Percentiles rank a stretch among this genome's conserved stretches.
Evolutionary conservation across 35 echinoderm and acorn worm species (phyloP).

Genomic region (Heliocidaris tuberculata): DNA sequence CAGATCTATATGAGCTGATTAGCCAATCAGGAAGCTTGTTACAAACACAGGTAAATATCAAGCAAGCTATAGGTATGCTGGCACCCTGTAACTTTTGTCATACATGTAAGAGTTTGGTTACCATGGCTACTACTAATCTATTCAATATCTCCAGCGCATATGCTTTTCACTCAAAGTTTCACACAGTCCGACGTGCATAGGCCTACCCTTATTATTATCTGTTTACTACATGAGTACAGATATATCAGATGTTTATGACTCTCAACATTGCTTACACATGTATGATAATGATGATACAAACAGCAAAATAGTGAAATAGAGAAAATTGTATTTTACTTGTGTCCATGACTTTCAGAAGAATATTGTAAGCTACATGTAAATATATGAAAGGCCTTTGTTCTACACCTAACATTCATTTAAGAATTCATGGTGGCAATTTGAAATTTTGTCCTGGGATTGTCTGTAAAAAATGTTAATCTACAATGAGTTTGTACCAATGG

Average conservation of each 20-base stretch:
- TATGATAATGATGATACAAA: too few species aligned
- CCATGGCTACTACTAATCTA: constrained; percentile 33
- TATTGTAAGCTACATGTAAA: too few species aligned
- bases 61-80: background rate
- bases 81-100: constrained; percentile 8
- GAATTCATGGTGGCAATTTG: background rate
- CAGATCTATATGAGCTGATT: background rate
- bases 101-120: constrained; percentile 22
- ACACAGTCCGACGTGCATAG: background rate
- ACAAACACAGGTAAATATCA: background rate
- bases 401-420: background rate
- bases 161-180: background rate
- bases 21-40: constrained; percentile 14
- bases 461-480: background rate
- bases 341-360: too few species aligned
- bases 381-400: background rate
- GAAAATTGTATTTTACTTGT: too few species aligned
- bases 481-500: too few species aligned
- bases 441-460: background rate
- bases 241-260: too few species aligned
- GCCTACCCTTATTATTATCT: background rate
- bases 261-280: too few species aligned
- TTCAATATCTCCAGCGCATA: background rate
- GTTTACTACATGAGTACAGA: too few species aligned
- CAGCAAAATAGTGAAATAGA: too few species aligned